Base-by-base conservation (phyloP, 2,888 invertebrate genomes). In the Andrena flavipes region DNA sequence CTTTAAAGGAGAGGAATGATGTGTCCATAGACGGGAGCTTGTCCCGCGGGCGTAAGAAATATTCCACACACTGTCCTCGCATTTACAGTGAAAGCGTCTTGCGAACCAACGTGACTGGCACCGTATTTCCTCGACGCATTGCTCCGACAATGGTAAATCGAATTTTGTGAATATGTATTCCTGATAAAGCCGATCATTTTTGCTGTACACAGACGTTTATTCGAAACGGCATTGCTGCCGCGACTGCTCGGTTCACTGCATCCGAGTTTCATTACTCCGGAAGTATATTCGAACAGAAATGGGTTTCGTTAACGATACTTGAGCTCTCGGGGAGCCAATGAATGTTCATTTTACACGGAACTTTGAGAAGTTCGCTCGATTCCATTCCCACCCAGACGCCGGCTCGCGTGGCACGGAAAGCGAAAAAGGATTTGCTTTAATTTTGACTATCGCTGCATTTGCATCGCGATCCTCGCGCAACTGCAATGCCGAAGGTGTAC, bases 401-500 rank as follows among this genome's bases (percentile, higher is more conserved):
- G 26, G 72, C n/a, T 16, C 48, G 26, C 73, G n/a, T n/a, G 51
- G 64, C 49, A 68, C 42, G 79, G 49, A 33, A 33, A 1, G 42
- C 13, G 23, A 33, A 72, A 71, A 64, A 63, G 71, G 59, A 85
- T 67, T 74, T 74, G 70, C 74, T 80, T 86, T 85, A 86, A 86
- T 86, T 85, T 74, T 74, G 64, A 67, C 75, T 70, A 82, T 29
- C 65, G 68, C 64, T 59, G 29, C 75, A 82, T 81, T 82, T 82
- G 54, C 82, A 80, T 80, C 56, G 51, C 20, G 62, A 64, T 63
- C 23, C 49, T 29, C 7, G 23, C 23, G n/a, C 8, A 68, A 49
- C 23, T 65, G 67, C 77, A 49, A 49, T 16, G 62, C 62, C 23
- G 20, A 67, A 30, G 23, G 62, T 59, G 63, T 69, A n/a, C 80